Base-by-base conservation (phyloP, 2,113 vertebrate genomes). In the Campylomormyrus numenius region DNA sequence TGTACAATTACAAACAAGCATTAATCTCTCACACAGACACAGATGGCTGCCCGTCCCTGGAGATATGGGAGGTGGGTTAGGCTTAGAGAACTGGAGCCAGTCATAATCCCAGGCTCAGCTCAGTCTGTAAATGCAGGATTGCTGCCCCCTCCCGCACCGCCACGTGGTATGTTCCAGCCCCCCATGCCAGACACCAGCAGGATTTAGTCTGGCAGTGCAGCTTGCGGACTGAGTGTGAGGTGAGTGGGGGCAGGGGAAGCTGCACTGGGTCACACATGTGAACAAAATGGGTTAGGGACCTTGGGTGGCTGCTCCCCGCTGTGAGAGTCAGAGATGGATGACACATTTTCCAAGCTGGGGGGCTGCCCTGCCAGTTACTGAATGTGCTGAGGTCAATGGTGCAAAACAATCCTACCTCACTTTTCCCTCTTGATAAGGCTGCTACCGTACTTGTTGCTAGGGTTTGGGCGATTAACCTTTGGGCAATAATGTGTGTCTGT, bases 141-240 rank as follows among this genome's bases (percentile, higher is more conserved):
- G n/a, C 0, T 27, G 21, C 45, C 83, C 46, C 19, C 45, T 56
- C 93, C 95, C 87, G 80, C 86, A 91, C 90, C 24, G 91, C 88
- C 89, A 91, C 86, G 90, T 96, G 95, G 96, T 96, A 96, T 90
- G 11, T 92, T 94, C 96, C 95, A 95, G 87, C 93, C 92, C 39
- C 88, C 48, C 91, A 95, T 95, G 96, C 95, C 95, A 95, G 94
- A 94, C 93, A 95, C 93, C 91, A 93, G 93, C 93, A 90, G 70
- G 3, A 17, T 19, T 77, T 77, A 77, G 31, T 39, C 31, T 80
- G 42, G 45, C 42, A 85, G 45, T n/a, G 17, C 42, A 45, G 83
- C 24, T 9, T 49, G 45, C 1, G 83, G 45, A 49, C 83, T 39
- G 83, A 49, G 83, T 85, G 83, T 42, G 46, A 24, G 45, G 27